Conservation (phyloP, 2,888 invertebrate species). For the Catocala nupta region DNA sequence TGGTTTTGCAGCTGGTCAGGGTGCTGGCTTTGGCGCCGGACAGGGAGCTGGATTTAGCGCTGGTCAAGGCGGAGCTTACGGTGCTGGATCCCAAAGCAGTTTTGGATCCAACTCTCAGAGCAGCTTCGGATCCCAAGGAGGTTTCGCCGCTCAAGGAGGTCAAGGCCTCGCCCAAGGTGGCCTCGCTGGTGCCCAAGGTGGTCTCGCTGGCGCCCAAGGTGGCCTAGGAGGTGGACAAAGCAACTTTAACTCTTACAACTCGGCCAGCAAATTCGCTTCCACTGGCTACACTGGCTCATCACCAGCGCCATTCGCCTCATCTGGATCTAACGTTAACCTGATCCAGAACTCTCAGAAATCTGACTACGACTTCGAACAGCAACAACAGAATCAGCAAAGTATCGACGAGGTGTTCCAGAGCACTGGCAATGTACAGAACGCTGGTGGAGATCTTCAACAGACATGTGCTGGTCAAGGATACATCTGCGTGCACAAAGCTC, state of each 20-base stretch:
- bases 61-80: constrained; percentile 43
- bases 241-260: constrained; percentile 44
- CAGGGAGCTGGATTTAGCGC: constrained; percentile 37
- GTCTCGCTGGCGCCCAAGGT: constrained; percentile 13
- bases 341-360: constrained; percentile 73
- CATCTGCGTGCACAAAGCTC: constrained; percentile 88
- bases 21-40: constrained; percentile 33
- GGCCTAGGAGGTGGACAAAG: constrained; percentile 25
- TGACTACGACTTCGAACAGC: constrained; percentile 71
- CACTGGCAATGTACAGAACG: constrained; percentile 69
- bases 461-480: constrained; percentile 88
- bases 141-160: constrained; percentile 21
- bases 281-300: constrained; percentile 75
- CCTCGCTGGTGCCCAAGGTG: constrained; percentile 13
- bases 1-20: constrained; percentile 19
- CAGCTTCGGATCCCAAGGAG: constrained; percentile 9
- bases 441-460: constrained; percentile 77
- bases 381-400: constrained; percentile 72
- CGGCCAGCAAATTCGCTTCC: constrained; percentile 59
- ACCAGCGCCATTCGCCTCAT: constrained; percentile 72
- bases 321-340: constrained; percentile 72
- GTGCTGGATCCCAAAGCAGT: constrained; percentile 16
- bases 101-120: constrained; percentile 22
- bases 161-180: background rate
- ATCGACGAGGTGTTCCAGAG: constrained; percentile 74